phyloP scores from a whole-genome alignment of 2,113 vertebrate species.

The Perognathus longimembris region DNA sequence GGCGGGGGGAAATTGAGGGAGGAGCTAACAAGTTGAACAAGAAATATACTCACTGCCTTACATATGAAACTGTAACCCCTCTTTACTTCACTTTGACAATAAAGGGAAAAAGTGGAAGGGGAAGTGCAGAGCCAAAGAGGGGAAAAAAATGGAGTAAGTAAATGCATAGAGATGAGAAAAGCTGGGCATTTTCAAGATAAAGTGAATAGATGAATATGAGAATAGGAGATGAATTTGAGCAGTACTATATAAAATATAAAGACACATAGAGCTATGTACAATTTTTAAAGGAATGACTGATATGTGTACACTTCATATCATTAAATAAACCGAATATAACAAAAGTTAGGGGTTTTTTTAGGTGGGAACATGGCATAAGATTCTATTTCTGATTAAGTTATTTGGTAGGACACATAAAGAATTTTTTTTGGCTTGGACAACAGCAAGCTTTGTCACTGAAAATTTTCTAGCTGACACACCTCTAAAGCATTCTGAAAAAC shows the following conservation, averaged over 20 bases:
- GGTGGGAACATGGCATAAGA: background rate
- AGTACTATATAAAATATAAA: background rate
- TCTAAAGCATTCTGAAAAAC: background rate
- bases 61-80: too few species aligned
- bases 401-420: background rate
- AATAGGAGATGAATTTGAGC: background rate
- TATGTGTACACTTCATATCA: background rate
- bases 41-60: too few species aligned
- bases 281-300: background rate
- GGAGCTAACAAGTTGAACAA: too few species aligned
- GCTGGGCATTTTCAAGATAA: background rate
- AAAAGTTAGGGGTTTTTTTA: background rate
- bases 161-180: background rate
- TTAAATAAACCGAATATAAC: background rate
- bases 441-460: background rate
- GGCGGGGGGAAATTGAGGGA: too few species aligned
- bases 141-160: background rate
- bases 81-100: too few species aligned
- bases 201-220: background rate
- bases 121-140: background rate
- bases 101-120: background rate
- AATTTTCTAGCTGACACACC: background rate
- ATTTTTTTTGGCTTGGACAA: background rate
- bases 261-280: background rate
- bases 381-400: conserved; percentile 11